These are phyloP conservation scores for Platerodrilus igneus DNA, from an alignment of 2,888 invertebrate genomes.

Conservation along the genomic window DNA sequence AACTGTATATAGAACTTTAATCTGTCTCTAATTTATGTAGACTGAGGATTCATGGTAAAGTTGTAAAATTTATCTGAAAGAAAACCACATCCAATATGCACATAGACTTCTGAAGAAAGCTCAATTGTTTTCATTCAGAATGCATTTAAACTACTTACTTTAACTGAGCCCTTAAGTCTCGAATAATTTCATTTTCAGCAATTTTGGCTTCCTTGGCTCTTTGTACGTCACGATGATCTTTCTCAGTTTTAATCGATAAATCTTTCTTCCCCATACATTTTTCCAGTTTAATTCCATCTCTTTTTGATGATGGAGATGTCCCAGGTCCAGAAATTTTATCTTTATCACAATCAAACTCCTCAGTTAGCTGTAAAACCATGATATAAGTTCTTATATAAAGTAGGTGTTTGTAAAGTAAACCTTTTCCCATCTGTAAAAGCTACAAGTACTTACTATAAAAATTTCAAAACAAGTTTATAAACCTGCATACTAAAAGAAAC, in stretches of 20 bases:
- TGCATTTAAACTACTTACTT: slow-evolving; percentile 74
- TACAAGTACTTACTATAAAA: slow-evolving; percentile 2
- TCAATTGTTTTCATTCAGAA: too few species aligned
- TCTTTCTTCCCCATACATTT: slow-evolving; percentile 58
- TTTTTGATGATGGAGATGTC: slow-evolving; percentile 52
- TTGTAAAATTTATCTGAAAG: slow-evolving; percentile 2
- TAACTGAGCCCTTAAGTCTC: slow-evolving; percentile 85
- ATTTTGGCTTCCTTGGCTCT: slow-evolving; percentile 61
- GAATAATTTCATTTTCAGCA: slow-evolving; percentile 70
- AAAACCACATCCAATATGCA: not conserved
- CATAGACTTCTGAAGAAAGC: too few species aligned
- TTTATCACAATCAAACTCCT: slow-evolving; percentile 49
- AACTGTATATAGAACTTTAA: too few species aligned
- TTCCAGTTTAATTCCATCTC: slow-evolving; percentile 54
- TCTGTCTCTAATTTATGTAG: too few species aligned
- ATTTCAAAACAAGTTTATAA: not conserved
- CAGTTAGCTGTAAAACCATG: slow-evolving; percentile 30
- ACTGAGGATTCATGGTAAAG: not conserved
- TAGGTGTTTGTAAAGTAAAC: not conserved
- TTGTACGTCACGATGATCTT: slow-evolving; percentile 59
- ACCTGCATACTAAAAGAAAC: too few species aligned
- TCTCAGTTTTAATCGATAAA: slow-evolving; percentile 57
- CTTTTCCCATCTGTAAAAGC: too few species aligned
- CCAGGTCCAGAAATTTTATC: slow-evolving; percentile 42
- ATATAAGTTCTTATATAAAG: not conserved